phyloP scores from a whole-genome alignment of 2,797 vertebrate species.

The Orientallactaga sibirica region DNA sequence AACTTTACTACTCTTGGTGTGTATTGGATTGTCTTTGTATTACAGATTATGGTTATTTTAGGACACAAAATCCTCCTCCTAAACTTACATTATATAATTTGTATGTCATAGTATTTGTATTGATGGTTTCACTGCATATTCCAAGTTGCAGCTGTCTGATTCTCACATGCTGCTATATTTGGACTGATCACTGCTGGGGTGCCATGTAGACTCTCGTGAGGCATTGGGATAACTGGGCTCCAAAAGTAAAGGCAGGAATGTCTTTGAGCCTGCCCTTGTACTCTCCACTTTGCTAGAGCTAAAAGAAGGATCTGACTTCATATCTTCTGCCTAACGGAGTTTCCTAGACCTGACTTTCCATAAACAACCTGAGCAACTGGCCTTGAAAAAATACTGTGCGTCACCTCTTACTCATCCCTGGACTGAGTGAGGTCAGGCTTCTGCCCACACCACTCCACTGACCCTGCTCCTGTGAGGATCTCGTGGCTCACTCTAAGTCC shows the following conservation, averaged over 20 bases:
- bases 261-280: too few relatives aligned
- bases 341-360: too few relatives aligned
- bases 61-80: background rate
- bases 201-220: background rate
- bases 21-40: background rate
- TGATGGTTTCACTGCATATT: slow-evolving; percentile 21
- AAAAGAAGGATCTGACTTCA: too few relatives aligned
- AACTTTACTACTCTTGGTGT: background rate
- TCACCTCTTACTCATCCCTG: slow-evolving; percentile 29
- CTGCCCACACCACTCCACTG: background rate
- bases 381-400: background rate
- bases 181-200: background rate
- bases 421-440: slow-evolving; percentile 7
- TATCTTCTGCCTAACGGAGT: too few relatives aligned
- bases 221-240: too few relatives aligned
- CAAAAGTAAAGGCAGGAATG: too few relatives aligned
- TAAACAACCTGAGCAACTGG: too few relatives aligned
- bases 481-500: background rate
- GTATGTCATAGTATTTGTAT: slow-evolving; percentile 5
- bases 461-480: slow-evolving; percentile 9
- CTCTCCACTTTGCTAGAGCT: too few relatives aligned
- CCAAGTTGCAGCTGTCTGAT: slow-evolving; percentile 36
- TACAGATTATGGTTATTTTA: slow-evolving; percentile 20
- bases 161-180: slow-evolving; percentile 31
- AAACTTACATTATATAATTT: slow-evolving; percentile 40